Evolutionary conservation across 37 sponge, comb jelly and placozoan species (phyloP).

Genomic region (Spongia lamella): DNA sequence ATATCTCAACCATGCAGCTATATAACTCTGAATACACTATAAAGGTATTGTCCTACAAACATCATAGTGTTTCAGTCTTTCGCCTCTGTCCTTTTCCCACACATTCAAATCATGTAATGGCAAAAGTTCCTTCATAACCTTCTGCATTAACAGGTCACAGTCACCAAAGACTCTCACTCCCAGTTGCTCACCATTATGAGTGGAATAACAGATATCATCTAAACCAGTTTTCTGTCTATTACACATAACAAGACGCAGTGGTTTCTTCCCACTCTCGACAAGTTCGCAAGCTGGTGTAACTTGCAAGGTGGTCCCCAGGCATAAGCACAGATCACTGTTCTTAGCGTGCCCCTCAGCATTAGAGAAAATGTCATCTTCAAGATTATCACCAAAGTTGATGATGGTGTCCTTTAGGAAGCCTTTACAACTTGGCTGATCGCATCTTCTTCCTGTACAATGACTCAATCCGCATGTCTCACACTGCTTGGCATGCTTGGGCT

Average conservation of each 20-base stretch:
- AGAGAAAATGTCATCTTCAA: conserved; percentile 48
- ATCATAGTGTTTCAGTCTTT: conserved; percentile 38
- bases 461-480: conserved; percentile 56
- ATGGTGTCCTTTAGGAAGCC: conserved; percentile 71
- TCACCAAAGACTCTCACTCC: conserved; percentile 65
- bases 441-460: conserved; percentile 71
- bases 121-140: conserved; percentile 49
- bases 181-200: conserved; percentile 5
- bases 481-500: conserved; percentile 55
- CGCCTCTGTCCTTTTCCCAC: conserved; percentile 36
- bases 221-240: conserved; percentile 72
- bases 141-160: conserved; percentile 49
- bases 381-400: conserved; percentile 78
- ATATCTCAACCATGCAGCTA: not conserved
- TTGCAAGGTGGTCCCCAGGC: conserved; percentile 73
- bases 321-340: conserved; percentile 53
- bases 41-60: not conserved
- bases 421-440: conserved; percentile 42
- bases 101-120: conserved; percentile 15
- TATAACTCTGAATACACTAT: not conserved
- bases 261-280: conserved; percentile 45
- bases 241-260: conserved; percentile 56
- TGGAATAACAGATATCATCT: conserved; percentile 44
- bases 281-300: conserved; percentile 76
- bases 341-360: conserved; percentile 44